Evolutionary conservation across 2,113 vertebrate species (phyloP).

Genomic region (Himantopus leucocephalus): DNA sequence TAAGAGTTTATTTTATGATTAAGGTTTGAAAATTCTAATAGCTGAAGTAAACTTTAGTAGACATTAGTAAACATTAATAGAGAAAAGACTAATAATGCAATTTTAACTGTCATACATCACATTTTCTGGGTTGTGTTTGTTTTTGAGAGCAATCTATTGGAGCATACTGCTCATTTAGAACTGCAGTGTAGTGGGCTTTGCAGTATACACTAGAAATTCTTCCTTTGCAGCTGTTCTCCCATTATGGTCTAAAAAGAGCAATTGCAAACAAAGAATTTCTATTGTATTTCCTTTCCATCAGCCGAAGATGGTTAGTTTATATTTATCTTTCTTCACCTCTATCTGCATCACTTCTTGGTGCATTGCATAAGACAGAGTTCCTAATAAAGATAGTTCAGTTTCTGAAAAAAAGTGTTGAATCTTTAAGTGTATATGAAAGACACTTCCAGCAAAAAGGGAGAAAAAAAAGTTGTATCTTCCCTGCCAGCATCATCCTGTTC

Average conservation of each 20-base stretch:
- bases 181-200: neutral
- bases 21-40: neutral
- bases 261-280: neutral
- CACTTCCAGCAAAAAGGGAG: neutral
- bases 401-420: neutral
- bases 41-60: neutral
- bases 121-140: neutral
- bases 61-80: neutral
- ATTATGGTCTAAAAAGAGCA: neutral
- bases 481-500: neutral
- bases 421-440: neutral
- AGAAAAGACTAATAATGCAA: neutral
- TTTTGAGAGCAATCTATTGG: neutral
- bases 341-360: neutral
- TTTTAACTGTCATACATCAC: neutral
- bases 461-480: neutral
- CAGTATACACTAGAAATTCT: neutral
- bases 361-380: neutral
- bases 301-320: neutral
- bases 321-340: neutral
- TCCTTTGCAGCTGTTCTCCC: neutral
- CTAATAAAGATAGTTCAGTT: neutral
- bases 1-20: neutral
- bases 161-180: neutral
- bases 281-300: neutral